These are phyloP conservation scores for Penaeus monodon DNA, from an alignment of 2,888 invertebrate species.

Conservation along the genomic window DNA sequence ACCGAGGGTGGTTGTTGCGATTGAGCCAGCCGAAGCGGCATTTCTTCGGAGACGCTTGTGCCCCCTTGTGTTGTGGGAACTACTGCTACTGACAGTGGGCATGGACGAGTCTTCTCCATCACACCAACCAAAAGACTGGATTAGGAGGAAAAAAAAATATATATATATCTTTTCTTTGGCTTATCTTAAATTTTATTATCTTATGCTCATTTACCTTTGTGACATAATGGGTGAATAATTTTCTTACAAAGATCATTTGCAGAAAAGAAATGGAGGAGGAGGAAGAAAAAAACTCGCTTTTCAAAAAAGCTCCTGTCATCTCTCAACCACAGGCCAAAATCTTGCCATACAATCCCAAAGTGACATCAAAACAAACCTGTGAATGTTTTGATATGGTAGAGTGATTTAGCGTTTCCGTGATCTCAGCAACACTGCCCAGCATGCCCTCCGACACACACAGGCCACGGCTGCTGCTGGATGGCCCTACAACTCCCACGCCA, in stretches of 20 bases:
- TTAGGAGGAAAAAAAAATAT: not conserved
- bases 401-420: constrained; percentile 34
- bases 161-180: too few species aligned
- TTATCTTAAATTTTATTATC: too few species aligned
- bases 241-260: too few species aligned
- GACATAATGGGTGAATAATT: too few species aligned
- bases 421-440: constrained; percentile 36
- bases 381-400: constrained; percentile 39
- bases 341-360: not conserved
- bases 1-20: constrained; percentile 43
- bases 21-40: constrained; percentile 27
- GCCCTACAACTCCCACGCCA: not conserved
- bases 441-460: constrained; percentile 45
- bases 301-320: too few species aligned
- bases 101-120: constrained; percentile 16
- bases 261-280: too few species aligned
- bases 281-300: too few species aligned
- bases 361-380: constrained; percentile 24
- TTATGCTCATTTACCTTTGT: too few species aligned
- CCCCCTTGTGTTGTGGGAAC: constrained; percentile 13
- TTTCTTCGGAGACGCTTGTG: constrained; percentile 49
- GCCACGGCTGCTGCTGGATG: constrained; percentile 23
- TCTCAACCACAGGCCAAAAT: too few species aligned
- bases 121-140: constrained; percentile 44
- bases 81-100: constrained; percentile 5